A percentile compares a stretch with the other conserved stretches of the same genome.
These are phyloP conservation scores for Elmis aenea DNA, from an alignment of 2,888 invertebrate genomes.

Conservation along the genomic window DNA sequence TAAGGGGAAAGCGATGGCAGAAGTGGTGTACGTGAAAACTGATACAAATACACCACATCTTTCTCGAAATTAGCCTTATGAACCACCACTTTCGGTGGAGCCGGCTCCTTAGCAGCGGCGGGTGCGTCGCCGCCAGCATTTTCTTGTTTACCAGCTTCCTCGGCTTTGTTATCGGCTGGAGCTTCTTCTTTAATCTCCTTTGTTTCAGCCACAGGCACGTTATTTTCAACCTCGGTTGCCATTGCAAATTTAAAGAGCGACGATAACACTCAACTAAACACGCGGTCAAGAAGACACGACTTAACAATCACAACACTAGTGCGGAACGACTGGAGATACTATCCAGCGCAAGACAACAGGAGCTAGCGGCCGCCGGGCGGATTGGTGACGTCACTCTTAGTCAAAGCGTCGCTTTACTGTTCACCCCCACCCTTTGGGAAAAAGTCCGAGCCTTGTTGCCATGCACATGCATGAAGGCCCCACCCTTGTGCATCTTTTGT, in stretches of 20 bases:
- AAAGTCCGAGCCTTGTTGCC: constrained; percentile 33
- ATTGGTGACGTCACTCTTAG: constrained; percentile 26
- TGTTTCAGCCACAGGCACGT: constrained; percentile 59
- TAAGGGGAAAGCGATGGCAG: constrained; percentile 88
- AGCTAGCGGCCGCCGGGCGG: constrained; percentile 20
- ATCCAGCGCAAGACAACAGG: constrained; percentile 18
- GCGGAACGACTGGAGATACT: constrained; percentile 24
- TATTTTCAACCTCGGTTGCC: constrained; percentile 74
- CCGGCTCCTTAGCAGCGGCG: constrained; percentile 56
- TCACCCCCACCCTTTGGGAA: constrained; percentile 31
- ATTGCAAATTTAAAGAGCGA: constrained; percentile 47
- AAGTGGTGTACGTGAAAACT: constrained; percentile 85
- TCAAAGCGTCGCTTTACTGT: constrained; percentile 26
- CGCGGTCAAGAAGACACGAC: constrained; percentile 21
- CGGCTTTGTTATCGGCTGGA: constrained; percentile 49
- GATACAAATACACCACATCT: constrained; percentile 90
- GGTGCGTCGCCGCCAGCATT: constrained; percentile 48
- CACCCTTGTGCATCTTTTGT: constrained; percentile 16
- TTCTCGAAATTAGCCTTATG: constrained; percentile 87
- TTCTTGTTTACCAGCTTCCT: constrained; percentile 47
- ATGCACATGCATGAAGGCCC: constrained; percentile 35
- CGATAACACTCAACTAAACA: constrained; percentile 24
- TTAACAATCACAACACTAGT: constrained; percentile 20
- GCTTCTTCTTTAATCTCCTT: constrained; percentile 50
- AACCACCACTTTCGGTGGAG: constrained; percentile 71